phyloP scores from a whole-genome alignment of 2,113 vertebrate species.

The Otocyon megalotis region DNA sequence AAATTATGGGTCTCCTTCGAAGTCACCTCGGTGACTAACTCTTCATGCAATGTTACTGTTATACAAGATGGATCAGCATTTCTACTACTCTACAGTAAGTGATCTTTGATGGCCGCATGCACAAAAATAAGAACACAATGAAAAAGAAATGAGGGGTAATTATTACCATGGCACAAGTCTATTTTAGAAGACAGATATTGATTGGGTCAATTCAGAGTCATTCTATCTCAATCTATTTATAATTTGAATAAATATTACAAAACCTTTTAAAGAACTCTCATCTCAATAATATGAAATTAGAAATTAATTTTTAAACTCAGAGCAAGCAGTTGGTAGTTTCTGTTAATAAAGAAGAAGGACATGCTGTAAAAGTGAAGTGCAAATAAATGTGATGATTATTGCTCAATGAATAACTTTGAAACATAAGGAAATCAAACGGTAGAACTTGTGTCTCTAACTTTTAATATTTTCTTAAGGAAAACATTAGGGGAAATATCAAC shows the following conservation, averaged over 20 bases:
- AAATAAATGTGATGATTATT: background rate
- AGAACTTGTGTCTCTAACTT: background rate
- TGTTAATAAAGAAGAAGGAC: background rate
- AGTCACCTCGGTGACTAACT: background rate
- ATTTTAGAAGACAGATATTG: background rate
- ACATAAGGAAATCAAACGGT: constrained; percentile 28
- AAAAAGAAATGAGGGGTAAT: constrained; percentile 4
- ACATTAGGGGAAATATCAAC: constrained; percentile 40
- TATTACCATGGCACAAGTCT: background rate
- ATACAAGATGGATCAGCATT: background rate
- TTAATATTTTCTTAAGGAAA: constrained; percentile 69
- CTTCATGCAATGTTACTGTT: background rate
- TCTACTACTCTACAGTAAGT: background rate
- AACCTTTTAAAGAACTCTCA: background rate
- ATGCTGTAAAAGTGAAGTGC: background rate
- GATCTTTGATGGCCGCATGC: background rate
- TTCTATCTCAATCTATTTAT: background rate
- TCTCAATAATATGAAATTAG: background rate
- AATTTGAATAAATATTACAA: background rate
- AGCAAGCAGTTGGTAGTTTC: background rate
- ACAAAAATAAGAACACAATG: background rate
- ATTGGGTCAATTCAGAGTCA: background rate
- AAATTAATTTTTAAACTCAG: background rate
- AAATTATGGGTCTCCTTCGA: constrained; percentile 13
- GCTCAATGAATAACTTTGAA: background rate